Base-by-base conservation (phyloP, 1,140 invertebrate species). In the Drosophila micromelanica region DNA sequence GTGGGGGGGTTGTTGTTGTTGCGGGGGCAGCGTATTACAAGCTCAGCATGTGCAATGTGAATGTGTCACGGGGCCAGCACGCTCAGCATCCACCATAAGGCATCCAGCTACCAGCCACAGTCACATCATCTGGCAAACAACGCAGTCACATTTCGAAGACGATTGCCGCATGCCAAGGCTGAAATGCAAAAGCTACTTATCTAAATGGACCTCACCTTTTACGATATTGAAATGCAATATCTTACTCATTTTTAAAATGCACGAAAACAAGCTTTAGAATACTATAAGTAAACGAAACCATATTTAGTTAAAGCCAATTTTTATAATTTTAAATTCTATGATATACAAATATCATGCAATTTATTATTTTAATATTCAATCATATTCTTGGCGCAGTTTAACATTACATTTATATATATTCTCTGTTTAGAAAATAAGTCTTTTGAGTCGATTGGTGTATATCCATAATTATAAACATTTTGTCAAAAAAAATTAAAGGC, bases 21-120 rank as follows among this genome's bases (percentile, higher is more conserved):
- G 63, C 32, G 55, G 70, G 55, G 55, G 70, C 40, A 46, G 55
- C 56, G 13, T 8, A 68, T 73, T 59, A 59, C 56, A 48, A 40
- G 56, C 62, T 61, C 82, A 87, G 81, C 81, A 87, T 85, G 82
- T 78, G 74, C 82, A 71, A 78, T 85, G 78, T 72, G 82, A 78
- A 85, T 85, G 84, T 89, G 82, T 86, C 84, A 86, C 76, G 84
- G 78, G 82, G 84, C 71, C 82, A 86, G 84, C 82, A 85, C 75
- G 78, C 84, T 89, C 78, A 64, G 46, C 46, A 72, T 38, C 54
- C 62, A 56, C 11, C 61, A 43, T 51, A 30, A 17, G 30, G 43
- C 57, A 46, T 59, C 13, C 37, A 54, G 61, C 59, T 38, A 55
- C 32, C 48, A 60, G 27, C 13, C 46, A n/a, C n/a, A n/a, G n/a